These are phyloP conservation scores for Sebastes glaucus DNA, from an alignment of 2,797 vertebrate genomes.

Conservation along the genomic window DNA sequence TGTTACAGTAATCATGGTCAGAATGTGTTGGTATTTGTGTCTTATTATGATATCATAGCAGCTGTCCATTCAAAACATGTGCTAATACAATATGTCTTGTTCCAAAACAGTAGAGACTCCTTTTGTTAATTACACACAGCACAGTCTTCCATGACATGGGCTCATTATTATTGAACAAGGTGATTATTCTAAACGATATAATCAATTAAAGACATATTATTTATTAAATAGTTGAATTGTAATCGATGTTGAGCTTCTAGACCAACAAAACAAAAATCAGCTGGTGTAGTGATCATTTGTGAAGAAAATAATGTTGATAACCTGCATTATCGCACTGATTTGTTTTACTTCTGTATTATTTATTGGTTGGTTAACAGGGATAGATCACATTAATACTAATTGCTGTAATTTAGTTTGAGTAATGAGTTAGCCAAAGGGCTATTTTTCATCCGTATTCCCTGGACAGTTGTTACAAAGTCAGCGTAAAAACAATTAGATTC, in stretches of 20 bases:
- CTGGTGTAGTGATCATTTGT: background rate
- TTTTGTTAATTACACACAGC: background rate
- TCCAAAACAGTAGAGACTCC: background rate
- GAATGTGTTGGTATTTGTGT: background rate
- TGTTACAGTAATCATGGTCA: background rate
- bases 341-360: background rate
- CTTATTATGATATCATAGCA: background rate
- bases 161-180: background rate
- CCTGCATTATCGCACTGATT: background rate
- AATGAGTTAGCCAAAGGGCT: background rate
- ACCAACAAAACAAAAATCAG: background rate
- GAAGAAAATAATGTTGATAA: background rate
- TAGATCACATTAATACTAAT: background rate
- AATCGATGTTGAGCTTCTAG: background rate
- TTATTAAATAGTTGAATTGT: background rate
- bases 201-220: background rate
- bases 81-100: background rate
- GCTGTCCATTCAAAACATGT: background rate
- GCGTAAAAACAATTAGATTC: background rate
- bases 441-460: background rate
- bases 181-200: background rate
- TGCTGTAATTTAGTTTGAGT: background rate
- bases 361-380: background rate
- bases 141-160: background rate
- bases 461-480: background rate